Conservation (phyloP, 2,888 invertebrate species). For the Heliconius ethilla region DNA sequence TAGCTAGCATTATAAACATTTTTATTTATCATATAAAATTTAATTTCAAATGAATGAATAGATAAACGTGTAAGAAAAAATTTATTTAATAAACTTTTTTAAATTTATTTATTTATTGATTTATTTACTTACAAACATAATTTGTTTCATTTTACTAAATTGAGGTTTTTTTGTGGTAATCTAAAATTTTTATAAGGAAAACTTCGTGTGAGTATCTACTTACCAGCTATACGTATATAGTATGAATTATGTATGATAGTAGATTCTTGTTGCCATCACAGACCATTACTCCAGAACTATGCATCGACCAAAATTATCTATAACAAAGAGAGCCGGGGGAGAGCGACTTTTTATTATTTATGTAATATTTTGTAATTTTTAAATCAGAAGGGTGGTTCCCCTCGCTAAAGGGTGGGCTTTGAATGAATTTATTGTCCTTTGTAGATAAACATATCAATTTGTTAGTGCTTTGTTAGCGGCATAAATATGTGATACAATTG, state of each 20-base stretch:
- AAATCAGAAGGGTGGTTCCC: constrained; percentile 79
- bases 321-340: constrained; percentile 54
- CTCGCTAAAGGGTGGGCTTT: constrained; percentile 78
- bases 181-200: background rate
- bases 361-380: constrained; percentile 80
- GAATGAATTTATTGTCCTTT: constrained; percentile 79
- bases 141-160: background rate
- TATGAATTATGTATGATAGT: constrained; percentile 71
- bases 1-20: background rate
- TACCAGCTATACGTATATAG: constrained; percentile 26
- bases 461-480: constrained; percentile 78
- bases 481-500: constrained; percentile 76
- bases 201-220: background rate
- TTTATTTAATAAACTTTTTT: background rate
- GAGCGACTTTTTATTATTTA: constrained; percentile 71
- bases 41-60: background rate
- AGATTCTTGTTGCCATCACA: constrained; percentile 69
- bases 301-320: constrained; percentile 71
- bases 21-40: background rate
- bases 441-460: constrained; percentile 83
- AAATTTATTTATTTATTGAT: no score
- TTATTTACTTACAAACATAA: no score
- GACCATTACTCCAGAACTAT: constrained; percentile 78
- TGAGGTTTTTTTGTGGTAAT: background rate
- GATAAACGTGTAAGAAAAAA: background rate